Percentiles rank a stretch among this genome's conserved stretches.
phyloP scores from a whole-genome alignment of 2,113 vertebrate species.

The Oryzias javanicus region DNA sequence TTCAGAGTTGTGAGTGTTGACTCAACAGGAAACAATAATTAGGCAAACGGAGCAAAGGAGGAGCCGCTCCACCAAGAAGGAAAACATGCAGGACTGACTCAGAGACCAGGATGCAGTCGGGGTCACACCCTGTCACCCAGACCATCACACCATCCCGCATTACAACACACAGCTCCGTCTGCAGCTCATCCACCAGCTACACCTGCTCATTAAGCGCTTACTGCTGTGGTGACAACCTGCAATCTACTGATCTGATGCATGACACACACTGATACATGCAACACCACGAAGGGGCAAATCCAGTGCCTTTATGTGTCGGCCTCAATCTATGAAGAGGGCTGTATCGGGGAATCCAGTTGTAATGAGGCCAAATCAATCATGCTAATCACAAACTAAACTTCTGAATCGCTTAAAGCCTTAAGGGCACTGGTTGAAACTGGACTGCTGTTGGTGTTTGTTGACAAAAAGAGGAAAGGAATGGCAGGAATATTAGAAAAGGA shows the following conservation, averaged over 20 bases:
- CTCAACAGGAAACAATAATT: slow-evolving; percentile 57
- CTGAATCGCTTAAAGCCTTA: too few relatives aligned
- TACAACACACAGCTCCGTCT: slow-evolving; percentile 11
- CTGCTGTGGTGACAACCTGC: background rate
- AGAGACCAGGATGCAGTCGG: background rate
- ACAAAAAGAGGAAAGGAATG: too few relatives aligned
- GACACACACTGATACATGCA: too few relatives aligned
- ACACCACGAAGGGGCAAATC: too few relatives aligned
- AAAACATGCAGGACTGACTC: slow-evolving; percentile 16
- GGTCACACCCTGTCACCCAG: slow-evolving; percentile 28
- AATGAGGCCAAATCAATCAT: too few relatives aligned
- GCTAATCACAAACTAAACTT: too few relatives aligned
- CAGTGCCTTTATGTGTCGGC: too few relatives aligned
- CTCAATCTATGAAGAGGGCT: too few relatives aligned
- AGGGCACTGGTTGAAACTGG: too few relatives aligned
- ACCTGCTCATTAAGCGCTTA: slow-evolving; percentile 32
- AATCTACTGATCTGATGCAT: background rate
- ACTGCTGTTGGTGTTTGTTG: too few relatives aligned
- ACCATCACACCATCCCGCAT: slow-evolving; percentile 16
- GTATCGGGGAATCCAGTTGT: too few relatives aligned
- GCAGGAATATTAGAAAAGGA: too few relatives aligned
- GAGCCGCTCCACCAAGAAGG: background rate
- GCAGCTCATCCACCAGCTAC: slow-evolving; percentile 1
- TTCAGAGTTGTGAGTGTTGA: slow-evolving; percentile 26
- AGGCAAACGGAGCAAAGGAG: slow-evolving; percentile 18